Evolutionary conservation across 2,797 vertebrate species (phyloP), one percentile per base, ranked within the genome.

Genomic region (Scolopax rusticola): DNA sequence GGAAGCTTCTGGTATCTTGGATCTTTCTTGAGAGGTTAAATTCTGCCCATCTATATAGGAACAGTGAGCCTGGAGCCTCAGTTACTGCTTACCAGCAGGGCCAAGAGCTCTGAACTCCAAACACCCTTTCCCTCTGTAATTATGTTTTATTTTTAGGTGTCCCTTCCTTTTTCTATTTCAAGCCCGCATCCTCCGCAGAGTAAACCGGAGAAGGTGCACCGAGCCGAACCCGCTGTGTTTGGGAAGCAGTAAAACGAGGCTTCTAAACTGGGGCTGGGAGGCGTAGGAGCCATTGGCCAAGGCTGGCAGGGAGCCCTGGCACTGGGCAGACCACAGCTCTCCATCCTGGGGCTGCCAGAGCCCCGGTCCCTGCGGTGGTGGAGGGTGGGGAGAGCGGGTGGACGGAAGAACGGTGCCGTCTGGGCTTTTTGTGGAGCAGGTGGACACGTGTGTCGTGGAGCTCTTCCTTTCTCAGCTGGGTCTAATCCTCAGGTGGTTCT

Each of bases 131-230:
- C 97, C 98, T 97, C 98, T 98, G 97, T 98, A 98, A 98, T 98
- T 98, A 98, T 8, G 61, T 51, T 95, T 81, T 98, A 98, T 98
- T 98, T 98, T 98, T 98, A 97, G 98, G 93, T 75, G 83, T 95
- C 96, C 97, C 97, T 98, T 98, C 98, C 98, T 98, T 96, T 97
- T 94, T 87, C 98, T 97, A 97, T 98, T 98, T 97, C 96, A 81
- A 97, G 97, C 94, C 82, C 78, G 95, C 97, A 84, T 97, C 97
- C 97, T 94, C 95, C 94, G 93, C 97, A 90, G 92, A 33, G 74
- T 33, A 77, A 96, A 96, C 94, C 60, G 63, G 97, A 96, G 97
- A 97, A 97, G 97, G 95, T 87, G 93, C 97, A 33, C 56, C 2
- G 84, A 93, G 70, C 69, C 45, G 94, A 96, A 77, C 93, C 89